Percentiles rank a stretch among this genome's conserved stretches.
Conservation (phyloP, 1,140 invertebrate genomes). For the Drosophila fuyamai region DNA sequence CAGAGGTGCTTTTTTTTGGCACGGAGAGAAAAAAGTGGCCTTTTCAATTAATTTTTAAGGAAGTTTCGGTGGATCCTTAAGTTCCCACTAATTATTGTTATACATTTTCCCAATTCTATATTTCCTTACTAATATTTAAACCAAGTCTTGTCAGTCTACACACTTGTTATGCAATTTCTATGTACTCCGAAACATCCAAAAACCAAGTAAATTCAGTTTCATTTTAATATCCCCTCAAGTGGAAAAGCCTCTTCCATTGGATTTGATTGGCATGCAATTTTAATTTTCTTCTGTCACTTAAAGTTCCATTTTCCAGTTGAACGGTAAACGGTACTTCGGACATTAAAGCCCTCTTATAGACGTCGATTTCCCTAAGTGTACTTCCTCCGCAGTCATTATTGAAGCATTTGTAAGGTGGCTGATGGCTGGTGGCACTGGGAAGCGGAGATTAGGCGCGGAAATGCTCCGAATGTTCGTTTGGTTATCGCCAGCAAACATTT, state of each 20-base stretch:
- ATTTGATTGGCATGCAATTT: background rate
- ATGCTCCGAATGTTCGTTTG: slow-evolving; percentile 59
- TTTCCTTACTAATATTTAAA: too few relatives aligned
- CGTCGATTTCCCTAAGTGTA: slow-evolving; percentile 8
- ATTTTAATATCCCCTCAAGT: background rate
- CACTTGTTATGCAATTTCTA: too few relatives aligned
- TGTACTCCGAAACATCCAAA: too few relatives aligned
- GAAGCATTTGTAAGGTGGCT: slow-evolving; percentile 67
- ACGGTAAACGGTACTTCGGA: too few relatives aligned
- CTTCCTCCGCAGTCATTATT: slow-evolving; percentile 64
- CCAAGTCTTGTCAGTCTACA: too few relatives aligned
- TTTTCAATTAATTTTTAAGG: background rate
- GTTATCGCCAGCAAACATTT: slow-evolving; percentile 39
- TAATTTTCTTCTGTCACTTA: background rate
- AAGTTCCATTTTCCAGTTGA: background rate
- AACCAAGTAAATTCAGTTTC: too few relatives aligned
- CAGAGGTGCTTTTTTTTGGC: slow-evolving; percentile 8
- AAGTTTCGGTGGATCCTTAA: background rate
- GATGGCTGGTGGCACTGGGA: slow-evolving; percentile 34
- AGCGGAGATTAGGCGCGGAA: slow-evolving; percentile 74
- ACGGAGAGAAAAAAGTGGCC: slow-evolving; percentile 5
- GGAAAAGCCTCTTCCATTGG: background rate
- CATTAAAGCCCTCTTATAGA: background rate
- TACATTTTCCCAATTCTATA: too few relatives aligned
- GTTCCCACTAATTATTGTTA: too few relatives aligned